Percentiles rank a stretch among this genome's conserved stretches.
These are phyloP conservation scores for Perodicticus potto DNA, from an alignment of 2,797 vertebrate genomes.

Conservation along the genomic window DNA sequence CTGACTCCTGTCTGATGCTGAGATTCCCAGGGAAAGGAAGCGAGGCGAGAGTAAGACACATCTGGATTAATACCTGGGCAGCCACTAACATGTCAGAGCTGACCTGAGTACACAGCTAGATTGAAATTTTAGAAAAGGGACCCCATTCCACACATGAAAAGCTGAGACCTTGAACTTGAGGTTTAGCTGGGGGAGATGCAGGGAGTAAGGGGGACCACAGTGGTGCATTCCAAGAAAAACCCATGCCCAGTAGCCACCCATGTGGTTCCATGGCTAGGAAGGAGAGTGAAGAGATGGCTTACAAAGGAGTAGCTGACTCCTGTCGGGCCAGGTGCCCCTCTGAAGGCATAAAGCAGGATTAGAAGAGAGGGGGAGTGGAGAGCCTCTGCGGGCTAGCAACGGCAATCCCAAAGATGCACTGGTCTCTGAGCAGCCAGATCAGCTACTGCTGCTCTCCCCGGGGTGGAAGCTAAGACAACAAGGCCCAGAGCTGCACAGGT, in stretches of 20 bases:
- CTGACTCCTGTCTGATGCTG: background rate
- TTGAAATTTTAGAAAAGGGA: background rate
- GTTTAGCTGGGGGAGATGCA: rapidly evolving
- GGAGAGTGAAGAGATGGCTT: background rate
- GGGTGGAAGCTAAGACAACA: background rate
- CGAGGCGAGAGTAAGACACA: background rate
- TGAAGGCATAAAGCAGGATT: background rate
- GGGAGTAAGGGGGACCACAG: background rate
- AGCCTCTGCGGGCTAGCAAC: background rate
- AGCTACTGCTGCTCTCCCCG: rapidly evolving
- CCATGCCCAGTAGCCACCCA: too few relatives aligned
- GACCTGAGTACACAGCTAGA: background rate
- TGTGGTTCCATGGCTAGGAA: rapidly evolving
- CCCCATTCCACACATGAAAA: too few relatives aligned
- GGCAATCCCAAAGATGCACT: rapidly evolving
- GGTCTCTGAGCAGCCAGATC: background rate
- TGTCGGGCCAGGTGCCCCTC: background rate
- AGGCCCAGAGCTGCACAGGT: rapidly evolving
- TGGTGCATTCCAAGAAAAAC: background rate
- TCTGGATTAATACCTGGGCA: background rate
- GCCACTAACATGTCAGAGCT: background rate
- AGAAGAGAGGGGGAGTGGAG: too few relatives aligned
- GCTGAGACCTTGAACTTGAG: background rate
- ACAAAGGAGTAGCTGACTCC: background rate
- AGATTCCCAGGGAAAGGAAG: background rate